Evolutionary conservation across 1,140 invertebrate genomes (phyloP).

Genomic region (Uloborus diversus): DNA sequence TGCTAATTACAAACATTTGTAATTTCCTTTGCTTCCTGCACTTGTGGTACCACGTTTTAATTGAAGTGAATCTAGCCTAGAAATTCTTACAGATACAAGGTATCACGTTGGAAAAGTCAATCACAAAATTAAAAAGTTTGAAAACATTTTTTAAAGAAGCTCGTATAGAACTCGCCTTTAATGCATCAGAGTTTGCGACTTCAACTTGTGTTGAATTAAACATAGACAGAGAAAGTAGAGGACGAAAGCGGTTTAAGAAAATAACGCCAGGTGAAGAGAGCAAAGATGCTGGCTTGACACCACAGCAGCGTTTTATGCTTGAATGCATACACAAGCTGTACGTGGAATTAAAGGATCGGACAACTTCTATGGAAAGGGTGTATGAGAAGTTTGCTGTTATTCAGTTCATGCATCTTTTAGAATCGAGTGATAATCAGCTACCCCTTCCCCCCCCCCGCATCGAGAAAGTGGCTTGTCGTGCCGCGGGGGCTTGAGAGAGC

Average conservation of each 20-base stretch:
- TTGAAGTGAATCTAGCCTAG: background rate
- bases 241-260: background rate
- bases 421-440: too few relatives aligned
- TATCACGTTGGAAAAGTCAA: background rate
- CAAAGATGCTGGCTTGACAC: too few relatives aligned
- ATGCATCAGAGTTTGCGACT: too few relatives aligned
- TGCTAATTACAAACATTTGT: background rate
- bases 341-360: background rate
- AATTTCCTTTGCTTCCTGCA: constrained; percentile 3
- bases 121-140: background rate
- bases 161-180: too few relatives aligned
- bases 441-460: too few relatives aligned
- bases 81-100: background rate
- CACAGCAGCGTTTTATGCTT: background rate
- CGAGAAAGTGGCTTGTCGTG: too few relatives aligned
- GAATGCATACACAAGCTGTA: background rate
- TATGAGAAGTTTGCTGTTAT: background rate
- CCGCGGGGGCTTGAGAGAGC: too few relatives aligned
- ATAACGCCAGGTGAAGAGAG: background rate
- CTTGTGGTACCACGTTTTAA: background rate
- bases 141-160: too few relatives aligned
- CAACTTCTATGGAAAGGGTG: background rate
- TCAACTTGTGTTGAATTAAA: background rate
- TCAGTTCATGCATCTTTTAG: background rate
- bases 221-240: background rate